A percentile compares a stretch with the other conserved stretches of the same genome.
These are phyloP conservation scores for Andrena dorsata DNA, from an alignment of 2,888 invertebrate species.

Conservation along the genomic window DNA sequence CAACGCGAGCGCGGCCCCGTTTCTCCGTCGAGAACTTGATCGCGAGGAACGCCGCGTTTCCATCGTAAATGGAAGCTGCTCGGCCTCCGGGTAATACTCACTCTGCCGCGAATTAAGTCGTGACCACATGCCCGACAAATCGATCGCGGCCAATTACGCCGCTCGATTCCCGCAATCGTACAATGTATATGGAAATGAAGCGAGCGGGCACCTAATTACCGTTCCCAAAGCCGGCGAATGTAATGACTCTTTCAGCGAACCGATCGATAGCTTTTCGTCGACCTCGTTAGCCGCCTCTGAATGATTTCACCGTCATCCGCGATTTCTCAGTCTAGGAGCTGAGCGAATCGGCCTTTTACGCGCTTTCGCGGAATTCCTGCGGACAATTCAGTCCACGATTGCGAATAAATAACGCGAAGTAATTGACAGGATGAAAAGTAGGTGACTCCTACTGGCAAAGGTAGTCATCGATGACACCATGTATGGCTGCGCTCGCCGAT, in stretches of 20 bases:
- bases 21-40: constrained; percentile 8
- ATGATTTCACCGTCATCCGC: background rate
- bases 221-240: background rate
- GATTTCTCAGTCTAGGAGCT: background rate
- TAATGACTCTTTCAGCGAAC: background rate
- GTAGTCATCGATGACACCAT: constrained; percentile 73
- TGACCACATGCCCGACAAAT: background rate
- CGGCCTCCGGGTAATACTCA: background rate
- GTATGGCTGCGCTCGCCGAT: constrained; percentile 74
- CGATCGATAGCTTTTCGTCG: background rate
- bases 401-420: constrained; percentile 31
- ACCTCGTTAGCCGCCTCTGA: background rate
- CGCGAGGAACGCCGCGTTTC: background rate
- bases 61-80: background rate
- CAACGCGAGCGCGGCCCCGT: constrained; percentile 25
- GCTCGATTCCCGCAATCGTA: background rate
- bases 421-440: constrained; percentile 63
- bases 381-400: background rate
- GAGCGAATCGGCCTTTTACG: constrained; percentile 1
- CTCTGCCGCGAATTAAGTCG: background rate
- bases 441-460: constrained; percentile 61
- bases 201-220: constrained; percentile 1
- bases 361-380: background rate
- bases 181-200: background rate
- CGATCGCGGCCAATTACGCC: background rate